A percentile compares a stretch with the other conserved stretches of the same genome.
phyloP scores from a whole-genome alignment of 1,140 invertebrate genomes.

The Drosophila santomea region DNA sequence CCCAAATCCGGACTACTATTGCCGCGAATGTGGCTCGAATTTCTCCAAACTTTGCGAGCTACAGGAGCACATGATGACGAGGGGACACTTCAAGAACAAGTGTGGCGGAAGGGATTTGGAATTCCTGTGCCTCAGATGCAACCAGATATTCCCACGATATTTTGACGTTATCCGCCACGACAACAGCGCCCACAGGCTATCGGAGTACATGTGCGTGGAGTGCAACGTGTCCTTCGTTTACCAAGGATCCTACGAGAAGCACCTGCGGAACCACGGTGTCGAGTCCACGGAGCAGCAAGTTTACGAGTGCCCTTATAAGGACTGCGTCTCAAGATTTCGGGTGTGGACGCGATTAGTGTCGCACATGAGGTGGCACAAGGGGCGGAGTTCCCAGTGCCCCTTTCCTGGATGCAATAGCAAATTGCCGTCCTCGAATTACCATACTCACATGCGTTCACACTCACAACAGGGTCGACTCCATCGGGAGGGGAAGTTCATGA shows the following conservation, averaged over 20 bases:
- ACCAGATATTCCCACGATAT: neutral
- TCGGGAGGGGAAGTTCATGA: conserved; percentile 4
- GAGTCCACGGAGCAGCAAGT: neutral
- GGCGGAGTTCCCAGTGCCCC: neutral
- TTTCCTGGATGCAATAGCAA: neutral
- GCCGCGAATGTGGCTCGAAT: conserved; percentile 1
- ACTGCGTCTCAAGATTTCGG: conserved; percentile 4
- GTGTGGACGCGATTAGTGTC: conserved; percentile 1
- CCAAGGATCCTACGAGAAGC: neutral
- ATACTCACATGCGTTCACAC: no score
- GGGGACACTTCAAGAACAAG: neutral
- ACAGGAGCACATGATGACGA: neutral
- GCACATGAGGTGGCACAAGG: conserved; percentile 6
- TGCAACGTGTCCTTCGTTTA: conserved; percentile 9
- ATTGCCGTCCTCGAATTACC: neutral
- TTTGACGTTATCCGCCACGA: conserved; percentile 23
- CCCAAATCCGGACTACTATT: conserved; percentile 9
- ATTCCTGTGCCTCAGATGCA: conserved; percentile 13
- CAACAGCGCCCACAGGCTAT: neutral
- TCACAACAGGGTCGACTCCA: neutral
- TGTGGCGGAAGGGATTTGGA: conserved; percentile 1
- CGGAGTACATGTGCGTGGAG: neutral
- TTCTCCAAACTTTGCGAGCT: neutral
- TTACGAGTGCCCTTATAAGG: neutral
- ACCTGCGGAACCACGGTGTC: neutral